phyloP scores from a whole-genome alignment of 1,140 invertebrate genomes.

The Hyles euphorbiae region DNA sequence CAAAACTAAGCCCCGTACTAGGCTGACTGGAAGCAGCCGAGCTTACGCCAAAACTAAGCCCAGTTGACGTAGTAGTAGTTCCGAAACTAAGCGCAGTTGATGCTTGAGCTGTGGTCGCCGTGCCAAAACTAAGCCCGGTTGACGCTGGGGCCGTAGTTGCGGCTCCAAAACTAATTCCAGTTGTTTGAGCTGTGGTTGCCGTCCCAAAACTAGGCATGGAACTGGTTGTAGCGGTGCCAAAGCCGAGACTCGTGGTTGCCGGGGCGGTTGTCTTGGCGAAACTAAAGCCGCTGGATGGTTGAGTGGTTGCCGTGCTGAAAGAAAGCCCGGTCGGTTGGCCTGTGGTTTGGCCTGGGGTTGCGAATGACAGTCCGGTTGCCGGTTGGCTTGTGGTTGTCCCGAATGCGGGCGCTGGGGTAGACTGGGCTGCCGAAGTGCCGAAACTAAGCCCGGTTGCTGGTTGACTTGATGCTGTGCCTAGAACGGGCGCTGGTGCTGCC shows the following conservation, averaged over 20 bases:
- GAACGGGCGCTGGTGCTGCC: constrained; percentile 2
- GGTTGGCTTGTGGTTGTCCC: constrained; percentile 8
- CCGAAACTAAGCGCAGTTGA: constrained; percentile 30
- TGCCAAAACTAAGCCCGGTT: constrained; percentile 37
- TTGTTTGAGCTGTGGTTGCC: not conserved
- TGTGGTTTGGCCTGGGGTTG: not conserved
- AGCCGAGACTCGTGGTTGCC: not conserved
- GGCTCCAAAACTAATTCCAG: constrained; percentile 5
- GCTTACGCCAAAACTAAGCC: constrained; percentile 2
- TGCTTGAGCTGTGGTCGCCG: constrained; percentile 24
- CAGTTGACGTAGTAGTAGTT: constrained; percentile 18
- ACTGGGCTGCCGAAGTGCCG: not conserved
- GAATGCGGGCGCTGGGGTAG: constrained; percentile 10
- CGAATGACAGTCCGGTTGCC: constrained; percentile 1
- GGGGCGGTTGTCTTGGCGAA: not conserved
- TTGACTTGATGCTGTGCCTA: constrained; percentile 2
- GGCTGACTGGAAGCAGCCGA: constrained; percentile 3
- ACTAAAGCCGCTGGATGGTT: not conserved
- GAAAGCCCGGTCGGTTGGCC: not conserved
- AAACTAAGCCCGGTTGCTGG: constrained; percentile 8
- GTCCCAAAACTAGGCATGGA: not conserved
- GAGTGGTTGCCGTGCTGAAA: not conserved
- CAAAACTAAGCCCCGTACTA: constrained; percentile 23
- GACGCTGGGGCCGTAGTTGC: constrained; percentile 18
- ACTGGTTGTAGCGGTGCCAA: not conserved